A percentile compares a stretch with the other conserved stretches of the same genome.
Conservation (phyloP, 2,888 invertebrate genomes). For the Platypus cylindrus region DNA sequence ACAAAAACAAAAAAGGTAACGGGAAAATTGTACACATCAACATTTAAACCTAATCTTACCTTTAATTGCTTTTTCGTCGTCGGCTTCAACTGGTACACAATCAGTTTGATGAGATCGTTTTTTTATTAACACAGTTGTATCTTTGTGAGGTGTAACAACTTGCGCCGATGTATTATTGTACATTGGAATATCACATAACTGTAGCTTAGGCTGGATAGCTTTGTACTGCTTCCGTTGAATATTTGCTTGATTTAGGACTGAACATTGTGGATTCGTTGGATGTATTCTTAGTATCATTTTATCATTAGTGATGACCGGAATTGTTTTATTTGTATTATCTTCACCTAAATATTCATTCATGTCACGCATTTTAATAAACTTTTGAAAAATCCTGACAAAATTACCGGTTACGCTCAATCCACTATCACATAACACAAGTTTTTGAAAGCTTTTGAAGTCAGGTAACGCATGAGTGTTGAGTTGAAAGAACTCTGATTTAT, state of each 20-base stretch:
- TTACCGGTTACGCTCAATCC: slow-evolving; percentile 11
- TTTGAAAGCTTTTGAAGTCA: slow-evolving; percentile 37
- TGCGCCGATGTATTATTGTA: slow-evolving; percentile 27
- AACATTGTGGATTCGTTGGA: slow-evolving; percentile 1
- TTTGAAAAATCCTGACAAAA: neutral
- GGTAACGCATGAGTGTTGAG: no score
- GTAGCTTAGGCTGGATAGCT: slow-evolving; percentile 39
- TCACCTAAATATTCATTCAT: neutral
- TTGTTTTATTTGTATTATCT: neutral
- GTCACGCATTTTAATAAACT: no score
- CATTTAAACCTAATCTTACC: no score
- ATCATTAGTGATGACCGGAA: neutral
- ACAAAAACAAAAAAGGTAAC: no score
- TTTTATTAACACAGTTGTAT: slow-evolving; percentile 5
- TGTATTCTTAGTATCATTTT: slow-evolving; percentile 1
- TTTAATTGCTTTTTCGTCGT: no score
- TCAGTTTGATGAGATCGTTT: neutral
- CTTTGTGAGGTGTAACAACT: slow-evolving; percentile 7
- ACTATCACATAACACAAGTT: slow-evolving; percentile 21
- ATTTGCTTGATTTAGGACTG: neutral
- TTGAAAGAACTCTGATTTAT: slow-evolving; percentile 35
- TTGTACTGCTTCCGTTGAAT: slow-evolving; percentile 36
- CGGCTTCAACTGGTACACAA: neutral
- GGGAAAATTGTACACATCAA: no score
- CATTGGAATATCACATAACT: slow-evolving; percentile 34